Conservation (phyloP, 2,797 vertebrate genomes). For the Micromesistius poutassou region DNA sequence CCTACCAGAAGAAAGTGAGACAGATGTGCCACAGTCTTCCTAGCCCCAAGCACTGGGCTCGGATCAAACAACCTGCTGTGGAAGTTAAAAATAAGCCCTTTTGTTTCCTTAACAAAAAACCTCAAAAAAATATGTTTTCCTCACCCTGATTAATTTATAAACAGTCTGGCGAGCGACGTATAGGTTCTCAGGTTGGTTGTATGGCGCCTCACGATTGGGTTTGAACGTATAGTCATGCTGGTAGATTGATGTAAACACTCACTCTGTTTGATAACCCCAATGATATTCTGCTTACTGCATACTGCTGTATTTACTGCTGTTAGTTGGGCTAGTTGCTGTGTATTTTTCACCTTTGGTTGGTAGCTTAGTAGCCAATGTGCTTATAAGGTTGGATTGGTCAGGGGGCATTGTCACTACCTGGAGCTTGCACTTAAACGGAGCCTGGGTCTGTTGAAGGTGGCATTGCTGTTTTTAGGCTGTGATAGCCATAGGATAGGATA, state of each 20-base stretch:
- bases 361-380: too few species aligned
- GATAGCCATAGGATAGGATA: too few species aligned
- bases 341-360: too few species aligned
- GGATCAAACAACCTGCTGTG: not conserved
- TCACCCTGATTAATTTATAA: slow-evolving; percentile 44
- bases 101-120: not conserved
- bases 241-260: slow-evolving; percentile 25
- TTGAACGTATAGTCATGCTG: not conserved
- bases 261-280: too few species aligned
- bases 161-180: slow-evolving; percentile 30
- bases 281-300: too few species aligned
- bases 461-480: too few species aligned
- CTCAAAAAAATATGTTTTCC: slow-evolving; percentile 10
- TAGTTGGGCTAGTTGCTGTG: too few species aligned
- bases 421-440: too few species aligned
- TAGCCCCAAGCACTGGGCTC: slow-evolving; percentile 34
- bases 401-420: too few species aligned
- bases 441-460: too few species aligned
- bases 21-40: slow-evolving; percentile 12
- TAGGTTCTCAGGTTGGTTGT: slow-evolving; percentile 26
- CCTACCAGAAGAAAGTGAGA: slow-evolving; percentile 30
- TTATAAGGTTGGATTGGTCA: too few species aligned
- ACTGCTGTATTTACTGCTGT: too few species aligned
- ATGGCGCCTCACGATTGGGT: slow-evolving; percentile 16
- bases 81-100: slow-evolving; percentile 1